These are phyloP conservation scores for Emydocephalus ijimae DNA, from an alignment of 2,113 vertebrate genomes.

Conservation along the genomic window DNA sequence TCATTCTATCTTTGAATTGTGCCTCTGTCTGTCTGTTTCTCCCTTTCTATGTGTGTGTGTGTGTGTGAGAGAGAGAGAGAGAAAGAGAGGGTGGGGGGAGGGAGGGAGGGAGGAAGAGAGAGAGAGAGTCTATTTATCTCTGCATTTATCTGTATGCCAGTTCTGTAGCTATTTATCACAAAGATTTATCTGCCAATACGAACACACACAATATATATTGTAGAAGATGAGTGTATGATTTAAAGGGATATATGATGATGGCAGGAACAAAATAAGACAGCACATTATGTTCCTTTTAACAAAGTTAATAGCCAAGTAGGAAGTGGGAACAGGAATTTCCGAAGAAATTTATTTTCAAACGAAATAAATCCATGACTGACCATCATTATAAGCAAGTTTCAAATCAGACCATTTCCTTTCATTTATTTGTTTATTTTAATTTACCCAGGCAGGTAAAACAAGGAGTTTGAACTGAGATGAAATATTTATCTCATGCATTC, in stretches of 20 bases:
- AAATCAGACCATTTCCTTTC: not conserved
- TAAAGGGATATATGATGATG: not conserved
- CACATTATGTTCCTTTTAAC: not conserved
- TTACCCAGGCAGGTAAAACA: not conserved
- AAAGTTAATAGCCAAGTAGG: fast-evolving
- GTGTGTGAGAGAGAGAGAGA: too few species aligned
- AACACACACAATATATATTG: not conserved
- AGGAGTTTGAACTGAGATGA: not conserved
- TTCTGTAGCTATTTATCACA: not conserved
- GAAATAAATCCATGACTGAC: not conserved
- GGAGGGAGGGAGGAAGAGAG: too few species aligned
- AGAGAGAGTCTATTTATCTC: too few species aligned
- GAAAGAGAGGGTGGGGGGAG: too few species aligned
- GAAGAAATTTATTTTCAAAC: not conserved
- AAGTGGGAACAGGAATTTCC: not conserved
- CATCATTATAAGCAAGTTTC: not conserved
- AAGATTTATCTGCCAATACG: not conserved
- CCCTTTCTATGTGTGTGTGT: too few species aligned
- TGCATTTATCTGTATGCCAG: too few species aligned
- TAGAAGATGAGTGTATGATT: not conserved
- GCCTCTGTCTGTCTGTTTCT: not conserved
- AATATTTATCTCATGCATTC: not conserved
- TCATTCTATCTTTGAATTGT: not conserved
- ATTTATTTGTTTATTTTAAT: not conserved
- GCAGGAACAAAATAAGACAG: not conserved